Evolutionary conservation across 2,113 vertebrate species (phyloP).

Genomic region (Cyprinus carpio): DNA sequence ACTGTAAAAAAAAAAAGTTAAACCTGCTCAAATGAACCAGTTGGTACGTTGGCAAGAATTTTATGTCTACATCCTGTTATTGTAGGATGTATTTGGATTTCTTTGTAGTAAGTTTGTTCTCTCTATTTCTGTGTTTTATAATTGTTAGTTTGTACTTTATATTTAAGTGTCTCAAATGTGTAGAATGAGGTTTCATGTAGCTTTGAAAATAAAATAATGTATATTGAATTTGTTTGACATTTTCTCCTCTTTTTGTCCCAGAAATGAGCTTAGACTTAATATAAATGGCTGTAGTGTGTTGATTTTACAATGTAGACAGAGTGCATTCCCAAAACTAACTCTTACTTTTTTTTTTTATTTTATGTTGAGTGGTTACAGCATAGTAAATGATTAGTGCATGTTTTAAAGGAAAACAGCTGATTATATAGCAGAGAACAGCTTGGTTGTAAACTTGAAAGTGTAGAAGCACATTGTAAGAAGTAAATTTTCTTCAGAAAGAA

Average conservation of each 20-base stretch:
- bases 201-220: constrained; percentile 19
- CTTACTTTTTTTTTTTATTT: too few relatives aligned
- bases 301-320: background rate
- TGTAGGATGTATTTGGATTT: background rate
- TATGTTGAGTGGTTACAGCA: too few relatives aligned
- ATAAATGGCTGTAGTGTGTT: background rate
- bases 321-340: too few relatives aligned
- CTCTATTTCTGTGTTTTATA: background rate
- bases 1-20: background rate
- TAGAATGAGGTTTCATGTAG: background rate
- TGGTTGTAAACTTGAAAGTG: too few relatives aligned
- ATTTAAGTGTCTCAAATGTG: constrained; percentile 15
- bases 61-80: background rate
- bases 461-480: too few relatives aligned
- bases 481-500: too few relatives aligned
- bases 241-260: background rate
- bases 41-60: background rate
- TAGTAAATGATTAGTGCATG: too few relatives aligned
- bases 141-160: constrained; percentile 22
- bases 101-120: background rate
- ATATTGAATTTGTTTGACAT: background rate
- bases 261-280: background rate
- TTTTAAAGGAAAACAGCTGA: too few relatives aligned
- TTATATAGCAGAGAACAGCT: too few relatives aligned
- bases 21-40: background rate